Base-by-base conservation (phyloP, 2,113 vertebrate genomes). In the Gorsachius goisagi region DNA sequence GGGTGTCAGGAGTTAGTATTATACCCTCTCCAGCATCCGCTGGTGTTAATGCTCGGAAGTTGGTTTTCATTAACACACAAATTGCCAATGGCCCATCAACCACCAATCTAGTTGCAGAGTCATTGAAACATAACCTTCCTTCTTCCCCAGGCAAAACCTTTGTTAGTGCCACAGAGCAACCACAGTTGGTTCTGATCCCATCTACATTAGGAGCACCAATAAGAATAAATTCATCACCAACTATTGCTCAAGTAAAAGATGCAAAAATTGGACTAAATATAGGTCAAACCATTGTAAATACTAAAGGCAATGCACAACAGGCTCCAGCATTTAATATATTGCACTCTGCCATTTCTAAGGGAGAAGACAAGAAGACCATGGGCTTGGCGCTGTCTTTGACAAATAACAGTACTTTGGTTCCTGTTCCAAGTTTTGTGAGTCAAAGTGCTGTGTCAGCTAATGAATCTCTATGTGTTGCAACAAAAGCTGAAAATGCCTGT, bases 61-160 rank as follows among this genome's bases (percentile, higher is more conserved):
- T 99, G 45, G 97, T 99, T 98, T 98, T 99, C 83, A 96, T 99
- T 96, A 99, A 98, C 94, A 98, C 99, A 62, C 96, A 98, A 88
- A 49, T 98, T 96, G 90, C 97, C 53, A 94, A n/a, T 95, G 95
- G 91, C 37, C 92, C 97, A 39, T 96, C 98, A 82, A 67, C 94
- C 22, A 90, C 95, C 68, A 88, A 5, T 90, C 22, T 98, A 91
- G 91, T 96, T 90, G 89, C 96, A 94, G 98, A 98, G 78, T 85
- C 98, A 35, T 82, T 98, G 89, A 98, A 98, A 74, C 97, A 97
- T 79, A 88, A 85, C n/a, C 88, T 97, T 74, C 59, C 97, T 91
- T 78, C 97, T 79, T 72, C 96, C 4, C 52, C 98, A 67, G 96
- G 73, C 81, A 98, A 98, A 94, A 89, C 97, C 14, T 98, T 96